Percentiles rank a stretch among this genome's conserved stretches.
Conservation (phyloP, 2,888 invertebrate species). For the Platycheirus rosarum region DNA sequence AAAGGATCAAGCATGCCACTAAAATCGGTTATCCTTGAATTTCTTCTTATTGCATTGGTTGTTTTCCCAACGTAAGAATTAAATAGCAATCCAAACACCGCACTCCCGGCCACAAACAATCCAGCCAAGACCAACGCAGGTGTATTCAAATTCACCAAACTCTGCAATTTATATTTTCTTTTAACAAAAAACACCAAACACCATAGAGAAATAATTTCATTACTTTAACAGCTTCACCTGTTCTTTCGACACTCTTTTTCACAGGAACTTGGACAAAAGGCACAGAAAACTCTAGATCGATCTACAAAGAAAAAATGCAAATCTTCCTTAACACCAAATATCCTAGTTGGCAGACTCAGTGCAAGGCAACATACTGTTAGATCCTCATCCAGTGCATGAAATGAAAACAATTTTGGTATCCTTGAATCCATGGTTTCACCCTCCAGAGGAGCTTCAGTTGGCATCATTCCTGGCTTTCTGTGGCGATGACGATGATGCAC, state of each 20-base stretch:
- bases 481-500: constrained; percentile 27
- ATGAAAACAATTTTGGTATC: constrained; percentile 71
- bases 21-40: constrained; percentile 59
- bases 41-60: constrained; percentile 34
- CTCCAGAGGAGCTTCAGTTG: constrained; percentile 6
- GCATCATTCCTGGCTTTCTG: not conserved
- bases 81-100: constrained; percentile 75
- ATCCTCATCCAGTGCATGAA: constrained; percentile 78
- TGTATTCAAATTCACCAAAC: constrained; percentile 84
- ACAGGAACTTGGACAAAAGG: constrained; percentile 86
- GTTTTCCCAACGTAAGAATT: constrained; percentile 56
- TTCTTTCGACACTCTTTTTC: constrained; percentile 80
- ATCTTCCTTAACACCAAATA: not conserved
- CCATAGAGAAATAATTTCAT: not conserved
- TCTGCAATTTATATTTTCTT: constrained; percentile 67
- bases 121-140: constrained; percentile 85
- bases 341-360: not conserved
- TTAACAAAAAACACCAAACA: not conserved
- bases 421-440: constrained; percentile 24
- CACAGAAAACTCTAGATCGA: constrained; percentile 85
- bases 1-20: constrained; percentile 61
- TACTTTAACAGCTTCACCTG: constrained; percentile 76
- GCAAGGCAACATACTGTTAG: constrained; percentile 73
- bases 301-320: constrained; percentile 80
- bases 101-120: constrained; percentile 83